These are phyloP conservation scores for Rhinolophus sinicus DNA, from an alignment of 2,113 vertebrate genomes.

Conservation along the genomic window DNA sequence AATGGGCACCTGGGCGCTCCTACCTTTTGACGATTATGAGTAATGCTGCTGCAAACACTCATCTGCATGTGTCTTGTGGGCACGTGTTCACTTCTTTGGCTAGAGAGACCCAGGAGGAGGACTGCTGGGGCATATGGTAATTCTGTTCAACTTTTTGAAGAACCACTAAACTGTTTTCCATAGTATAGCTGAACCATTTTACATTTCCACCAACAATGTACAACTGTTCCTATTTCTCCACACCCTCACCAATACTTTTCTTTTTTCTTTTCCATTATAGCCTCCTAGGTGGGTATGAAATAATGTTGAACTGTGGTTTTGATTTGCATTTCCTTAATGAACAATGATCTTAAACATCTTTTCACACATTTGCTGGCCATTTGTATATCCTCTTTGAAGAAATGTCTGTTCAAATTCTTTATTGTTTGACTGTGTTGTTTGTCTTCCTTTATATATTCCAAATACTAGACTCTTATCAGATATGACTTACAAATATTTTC, in stretches of 20 bases:
- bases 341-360: neutral
- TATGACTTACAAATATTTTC: neutral
- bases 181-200: neutral
- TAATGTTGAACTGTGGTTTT: neutral
- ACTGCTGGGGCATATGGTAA: neutral
- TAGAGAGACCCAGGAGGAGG: neutral
- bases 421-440: neutral
- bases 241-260: neutral
- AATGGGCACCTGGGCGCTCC: neutral
- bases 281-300: neutral
- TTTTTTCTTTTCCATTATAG: neutral
- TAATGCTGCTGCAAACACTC: neutral
- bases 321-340: neutral
- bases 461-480: neutral
- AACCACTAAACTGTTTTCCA: neutral
- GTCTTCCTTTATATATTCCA: neutral
- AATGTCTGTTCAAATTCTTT: neutral
- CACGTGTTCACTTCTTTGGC: neutral
- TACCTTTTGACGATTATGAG: neutral
- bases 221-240: neutral
- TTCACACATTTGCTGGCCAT: neutral
- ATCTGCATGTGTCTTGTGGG: neutral
- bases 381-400: neutral
- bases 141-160: neutral
- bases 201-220: neutral